These are phyloP conservation scores for Seira sanloemensis DNA, from an alignment of 2,888 invertebrate species.

Conservation along the genomic window DNA sequence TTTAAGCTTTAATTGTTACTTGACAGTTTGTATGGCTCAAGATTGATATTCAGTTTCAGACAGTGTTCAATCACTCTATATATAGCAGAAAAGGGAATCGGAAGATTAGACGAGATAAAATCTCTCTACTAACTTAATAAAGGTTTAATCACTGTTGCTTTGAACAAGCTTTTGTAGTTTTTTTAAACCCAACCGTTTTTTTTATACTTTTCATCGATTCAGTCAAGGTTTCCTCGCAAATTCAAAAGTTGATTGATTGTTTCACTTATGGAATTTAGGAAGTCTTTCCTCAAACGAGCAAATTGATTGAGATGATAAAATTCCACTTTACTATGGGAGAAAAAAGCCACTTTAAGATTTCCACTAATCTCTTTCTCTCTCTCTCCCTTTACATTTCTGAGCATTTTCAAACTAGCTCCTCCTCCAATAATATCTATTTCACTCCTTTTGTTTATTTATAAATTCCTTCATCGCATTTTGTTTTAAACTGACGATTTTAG, in stretches of 20 bases:
- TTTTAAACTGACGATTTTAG: constrained; percentile 24
- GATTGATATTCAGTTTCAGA: no score
- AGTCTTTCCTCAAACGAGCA: background rate
- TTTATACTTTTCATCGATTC: background rate
- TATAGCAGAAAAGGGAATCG: no score
- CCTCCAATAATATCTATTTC: no score
- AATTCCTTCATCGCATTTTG: constrained; percentile 46
- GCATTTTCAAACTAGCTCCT: no score
- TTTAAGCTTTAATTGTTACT: no score
- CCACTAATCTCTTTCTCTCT: constrained; percentile 35
- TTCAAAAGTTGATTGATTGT: constrained; percentile 25
- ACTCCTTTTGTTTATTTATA: constrained; percentile 23
- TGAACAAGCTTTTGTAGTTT: no score
- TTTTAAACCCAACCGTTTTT: no score
- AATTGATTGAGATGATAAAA: constrained; percentile 48
- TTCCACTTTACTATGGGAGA: constrained; percentile 64
- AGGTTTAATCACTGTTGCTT: no score
- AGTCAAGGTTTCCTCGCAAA: background rate
- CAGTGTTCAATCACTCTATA: no score
- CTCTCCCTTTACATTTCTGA: constrained; percentile 21
- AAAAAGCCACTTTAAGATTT: constrained; percentile 40
- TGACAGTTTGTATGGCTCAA: no score
- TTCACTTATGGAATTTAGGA: constrained; percentile 17
- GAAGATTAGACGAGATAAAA: no score
- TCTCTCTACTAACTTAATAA: no score